A percentile compares a stretch with the other conserved stretches of the same genome.
Evolutionary conservation across 2,888 invertebrate genomes (phyloP).

Genomic region (Euzetes globulus): DNA sequence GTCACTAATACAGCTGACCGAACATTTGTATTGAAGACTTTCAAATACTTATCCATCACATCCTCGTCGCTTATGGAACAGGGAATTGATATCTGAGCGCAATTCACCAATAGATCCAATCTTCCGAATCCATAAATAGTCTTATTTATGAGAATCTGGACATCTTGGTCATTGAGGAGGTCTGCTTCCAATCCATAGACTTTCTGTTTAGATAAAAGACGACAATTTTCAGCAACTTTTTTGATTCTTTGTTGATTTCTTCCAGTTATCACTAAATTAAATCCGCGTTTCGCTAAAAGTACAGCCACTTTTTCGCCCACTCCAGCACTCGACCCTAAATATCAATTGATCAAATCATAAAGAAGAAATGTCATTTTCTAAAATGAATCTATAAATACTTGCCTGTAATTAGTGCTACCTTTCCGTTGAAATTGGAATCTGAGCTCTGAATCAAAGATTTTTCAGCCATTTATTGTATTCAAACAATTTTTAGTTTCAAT

Average conservation of each 20-base stretch:
- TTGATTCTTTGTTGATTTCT: neutral
- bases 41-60: neutral
- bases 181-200: slow-evolving; percentile 16
- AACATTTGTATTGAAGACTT: neutral
- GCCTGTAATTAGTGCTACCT: neutral
- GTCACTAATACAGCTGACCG: neutral
- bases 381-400: neutral
- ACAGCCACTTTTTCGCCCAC: neutral
- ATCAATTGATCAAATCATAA: neutral
- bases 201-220: slow-evolving; percentile 1
- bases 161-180: neutral
- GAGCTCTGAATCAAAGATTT: neutral
- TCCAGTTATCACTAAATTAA: slow-evolving; percentile 11
- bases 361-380: too few relatives aligned
- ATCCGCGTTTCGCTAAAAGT: neutral
- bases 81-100: neutral
- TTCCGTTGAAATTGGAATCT: neutral
- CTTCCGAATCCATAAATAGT: slow-evolving; percentile 7
- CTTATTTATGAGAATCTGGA: neutral
- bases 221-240: neutral
- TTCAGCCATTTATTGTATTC: too few relatives aligned
- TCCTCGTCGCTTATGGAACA: neutral
- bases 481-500: too few relatives aligned
- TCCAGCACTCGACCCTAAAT: slow-evolving; percentile 3
- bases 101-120: slow-evolving; percentile 32